Evolutionary conservation across 1,140 invertebrate species (phyloP), one percentile per base, ranked within the genome.

Genomic region (Lineus longissimus): DNA sequence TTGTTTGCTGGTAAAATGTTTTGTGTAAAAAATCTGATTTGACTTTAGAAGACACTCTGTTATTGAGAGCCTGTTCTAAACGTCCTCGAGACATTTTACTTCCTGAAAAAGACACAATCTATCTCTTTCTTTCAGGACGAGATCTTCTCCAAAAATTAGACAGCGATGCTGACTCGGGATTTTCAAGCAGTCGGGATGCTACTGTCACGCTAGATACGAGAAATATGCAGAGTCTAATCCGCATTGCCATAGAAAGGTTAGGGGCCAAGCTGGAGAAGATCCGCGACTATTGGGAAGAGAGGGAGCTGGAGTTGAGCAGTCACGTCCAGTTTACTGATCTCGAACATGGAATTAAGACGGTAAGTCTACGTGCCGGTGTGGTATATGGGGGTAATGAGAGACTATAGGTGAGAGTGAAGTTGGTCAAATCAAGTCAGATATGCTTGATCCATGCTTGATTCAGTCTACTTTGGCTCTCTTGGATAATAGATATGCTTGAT

Each of bases 301-400:
- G 83, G 83, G 70, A 85, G 87, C 36, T 85, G 85, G 69, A 84
- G 81, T n/a, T 86, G 83, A 22, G 88, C 87, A 86, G 77, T 72
- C 63, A 71, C 27, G 68, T 76, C 11, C 70, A 77, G 64, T 69
- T 73, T 29, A 66, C 70, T 33, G 74, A 76, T 29, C 67, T 76
- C 55, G 76, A 78, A 43, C 55, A 65, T n/a, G 68, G 72, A 43
- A 72, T 79, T 22, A 76, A 75, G 70, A 70, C 68, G 31, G 78
- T 80, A 62, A 66, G 61, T 63, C n/a, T 58, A 19, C 4, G 23
- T 63, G 2, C 7, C 13, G 17, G 19, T 57, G 27, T 30, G 2
- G 25, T 29, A 6, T n/a, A 36, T 9, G 9, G 19, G 36, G 23
- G 31, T 30, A 63, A 29, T 36, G 31, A 22, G 19, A 15, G 4